Base-by-base conservation (phyloP, 2,888 invertebrate species). In the Machimus rusticus region DNA sequence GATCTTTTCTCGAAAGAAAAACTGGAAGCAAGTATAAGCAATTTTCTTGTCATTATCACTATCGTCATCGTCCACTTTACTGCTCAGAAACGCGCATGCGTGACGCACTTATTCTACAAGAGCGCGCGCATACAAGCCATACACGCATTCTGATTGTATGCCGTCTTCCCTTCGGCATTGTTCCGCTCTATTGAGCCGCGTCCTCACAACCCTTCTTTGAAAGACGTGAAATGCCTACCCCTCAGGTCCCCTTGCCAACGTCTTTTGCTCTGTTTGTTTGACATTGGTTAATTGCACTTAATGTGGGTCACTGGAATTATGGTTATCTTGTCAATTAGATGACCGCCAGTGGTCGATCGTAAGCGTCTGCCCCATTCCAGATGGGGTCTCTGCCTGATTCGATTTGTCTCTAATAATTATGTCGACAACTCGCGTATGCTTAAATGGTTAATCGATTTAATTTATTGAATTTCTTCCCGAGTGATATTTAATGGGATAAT, bases 381-480 rank as follows among this genome's bases (percentile, higher is more conserved):
- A 28, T 82, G 82, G 43, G 74, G 43, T 43, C 74, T 74, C 23
- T 66, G 28, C 39, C 23, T 85, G 74, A 74, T 85, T 85, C 74
- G 85, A 85, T 74, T 85, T 85, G 74, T 85, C 74, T 46, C 66
- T 74, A 43, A 28, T 74, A 85, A 85, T 85, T 74, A 85, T 85
- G 74, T 85, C 74, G 28, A 66, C 51, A 74, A 46, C 66, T 66
- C 66, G 23, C 66, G 66, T 23, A 34, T 57, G 37, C 82, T 82
- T 78, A 86, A 66, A 79, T 78, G 43, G 79, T 86, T 86, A 86
- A 86, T 86, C 86, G 86, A 86, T 86, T 79, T 66, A 78, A 86
- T 86, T 86, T 79, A 86, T 86, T 16, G 43, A 86, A 86, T 39
- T 86, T 57, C 14, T 37, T 19, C 66, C 12, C 51, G 19, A 43